Conservation (phyloP, 2,888 invertebrate species). For the Liodrosophila aerea region DNA sequence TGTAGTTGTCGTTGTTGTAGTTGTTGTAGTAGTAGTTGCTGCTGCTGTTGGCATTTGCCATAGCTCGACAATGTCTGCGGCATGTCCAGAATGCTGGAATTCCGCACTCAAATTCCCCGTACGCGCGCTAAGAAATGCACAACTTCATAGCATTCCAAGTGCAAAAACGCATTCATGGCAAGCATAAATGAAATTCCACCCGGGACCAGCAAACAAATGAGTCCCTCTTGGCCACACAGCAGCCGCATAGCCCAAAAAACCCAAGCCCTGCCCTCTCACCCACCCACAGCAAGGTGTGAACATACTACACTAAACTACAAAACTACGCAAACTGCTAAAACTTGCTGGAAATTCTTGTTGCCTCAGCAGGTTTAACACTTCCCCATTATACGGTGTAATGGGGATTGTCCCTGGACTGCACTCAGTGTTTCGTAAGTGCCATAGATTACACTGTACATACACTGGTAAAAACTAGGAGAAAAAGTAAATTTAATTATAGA, state of each 20-base stretch:
- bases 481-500: no score
- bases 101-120: constrained; percentile 72
- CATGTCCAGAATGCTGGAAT: constrained; percentile 72
- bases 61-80: constrained; percentile 65
- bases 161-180: constrained; percentile 67
- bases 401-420: no score
- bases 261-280: constrained; percentile 18
- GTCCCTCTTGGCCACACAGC: constrained; percentile 15
- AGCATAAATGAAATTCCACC: constrained; percentile 72
- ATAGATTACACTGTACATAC: no score
- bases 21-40: not conserved
- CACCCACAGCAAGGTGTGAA: no score
- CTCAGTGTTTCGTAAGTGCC: no score
- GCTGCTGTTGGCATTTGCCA: constrained; percentile 22
- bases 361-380: no score
- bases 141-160: constrained; percentile 73
- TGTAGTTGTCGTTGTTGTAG: constrained; percentile 3
- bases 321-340: no score
- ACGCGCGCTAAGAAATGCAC: constrained; percentile 77
- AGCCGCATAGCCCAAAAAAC: constrained; percentile 5
- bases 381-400: no score
- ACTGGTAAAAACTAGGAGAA: no score
- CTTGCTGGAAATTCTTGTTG: no score
- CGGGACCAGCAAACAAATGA: constrained; percentile 46
- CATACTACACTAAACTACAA: not conserved